Percentiles rank a stretch among this genome's conserved stretches.
Conservation (phyloP, 2,888 invertebrate genomes). For the Rhaphigaster nebulosa region DNA sequence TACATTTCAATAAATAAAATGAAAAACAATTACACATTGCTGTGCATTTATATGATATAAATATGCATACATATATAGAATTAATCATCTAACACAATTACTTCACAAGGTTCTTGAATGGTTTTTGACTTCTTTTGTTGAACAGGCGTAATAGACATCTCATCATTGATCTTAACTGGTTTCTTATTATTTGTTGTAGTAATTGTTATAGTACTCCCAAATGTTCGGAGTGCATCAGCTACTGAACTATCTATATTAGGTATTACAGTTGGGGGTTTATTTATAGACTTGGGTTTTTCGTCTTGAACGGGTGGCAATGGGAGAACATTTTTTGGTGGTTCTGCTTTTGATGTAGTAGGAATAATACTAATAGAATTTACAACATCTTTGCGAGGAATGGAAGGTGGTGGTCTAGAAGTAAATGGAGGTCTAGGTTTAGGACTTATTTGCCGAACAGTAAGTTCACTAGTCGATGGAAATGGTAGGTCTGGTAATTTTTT, state of each 20-base stretch:
- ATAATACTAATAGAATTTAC: constrained; percentile 57
- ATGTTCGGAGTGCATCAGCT: constrained; percentile 61
- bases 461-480: constrained; percentile 47
- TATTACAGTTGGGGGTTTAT: not conserved
- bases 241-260: constrained; percentile 62
- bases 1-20: not conserved
- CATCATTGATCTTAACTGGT: constrained; percentile 36
- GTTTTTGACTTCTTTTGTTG: constrained; percentile 58
- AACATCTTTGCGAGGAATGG: constrained; percentile 42
- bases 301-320: not conserved
- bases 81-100: constrained; percentile 61
- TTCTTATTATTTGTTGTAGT: constrained; percentile 61
- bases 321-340: constrained; percentile 28
- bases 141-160: constrained; percentile 49
- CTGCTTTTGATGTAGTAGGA: constrained; percentile 48
- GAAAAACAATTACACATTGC: not conserved
- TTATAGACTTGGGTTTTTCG: constrained; percentile 11
- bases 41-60: not conserved
- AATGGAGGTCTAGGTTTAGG: constrained; percentile 49
- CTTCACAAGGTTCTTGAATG: constrained; percentile 57
- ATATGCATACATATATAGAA: not conserved
- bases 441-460: constrained; percentile 52
- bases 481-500: constrained; percentile 49
- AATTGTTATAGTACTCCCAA: constrained; percentile 63
- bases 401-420: not conserved